A percentile compares a stretch with the other conserved stretches of the same genome.
phyloP scores from a whole-genome alignment of 2,113 vertebrate species.

The Peromyscus californicus region DNA sequence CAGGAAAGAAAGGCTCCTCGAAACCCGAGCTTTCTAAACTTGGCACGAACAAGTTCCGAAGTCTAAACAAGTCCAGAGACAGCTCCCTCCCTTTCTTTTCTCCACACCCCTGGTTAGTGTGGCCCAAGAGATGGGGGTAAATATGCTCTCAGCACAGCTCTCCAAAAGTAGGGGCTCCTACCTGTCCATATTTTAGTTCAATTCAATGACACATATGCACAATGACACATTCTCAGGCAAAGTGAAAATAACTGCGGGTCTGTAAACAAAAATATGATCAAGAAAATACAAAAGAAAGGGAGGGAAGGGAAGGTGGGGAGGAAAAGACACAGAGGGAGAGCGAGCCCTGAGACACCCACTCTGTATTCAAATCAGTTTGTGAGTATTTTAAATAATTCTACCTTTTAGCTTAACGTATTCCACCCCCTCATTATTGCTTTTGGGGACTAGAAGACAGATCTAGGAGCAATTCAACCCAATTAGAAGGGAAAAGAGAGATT shows the following conservation, averaged over 20 bases:
- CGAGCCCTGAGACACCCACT: background rate
- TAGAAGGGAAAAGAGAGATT: slow-evolving; percentile 68
- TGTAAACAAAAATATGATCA: background rate
- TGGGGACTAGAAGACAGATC: slow-evolving; percentile 71
- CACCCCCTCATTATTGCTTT: slow-evolving; percentile 66
- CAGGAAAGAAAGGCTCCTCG: background rate
- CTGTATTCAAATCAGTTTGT: slow-evolving; percentile 28
- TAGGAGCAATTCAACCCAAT: slow-evolving; percentile 75
- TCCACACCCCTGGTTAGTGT: background rate
- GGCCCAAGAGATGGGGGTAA: background rate
- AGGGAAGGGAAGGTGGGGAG: too few species aligned
- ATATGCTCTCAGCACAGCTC: background rate
- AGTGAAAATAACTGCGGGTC: background rate
- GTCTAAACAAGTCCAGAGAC: background rate
- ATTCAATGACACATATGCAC: background rate
- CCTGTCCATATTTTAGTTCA: background rate
- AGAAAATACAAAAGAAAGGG: background rate
- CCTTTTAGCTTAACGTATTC: slow-evolving; percentile 66
- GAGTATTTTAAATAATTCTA: slow-evolving; percentile 69
- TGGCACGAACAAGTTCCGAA: background rate
- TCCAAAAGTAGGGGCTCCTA: background rate
- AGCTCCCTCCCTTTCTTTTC: background rate
- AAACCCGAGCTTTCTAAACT: background rate
- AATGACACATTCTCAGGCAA: background rate
- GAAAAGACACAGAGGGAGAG: background rate